Evolutionary conservation across 1,140 invertebrate genomes (phyloP).

Genomic region (Epicauta chinensis): DNA sequence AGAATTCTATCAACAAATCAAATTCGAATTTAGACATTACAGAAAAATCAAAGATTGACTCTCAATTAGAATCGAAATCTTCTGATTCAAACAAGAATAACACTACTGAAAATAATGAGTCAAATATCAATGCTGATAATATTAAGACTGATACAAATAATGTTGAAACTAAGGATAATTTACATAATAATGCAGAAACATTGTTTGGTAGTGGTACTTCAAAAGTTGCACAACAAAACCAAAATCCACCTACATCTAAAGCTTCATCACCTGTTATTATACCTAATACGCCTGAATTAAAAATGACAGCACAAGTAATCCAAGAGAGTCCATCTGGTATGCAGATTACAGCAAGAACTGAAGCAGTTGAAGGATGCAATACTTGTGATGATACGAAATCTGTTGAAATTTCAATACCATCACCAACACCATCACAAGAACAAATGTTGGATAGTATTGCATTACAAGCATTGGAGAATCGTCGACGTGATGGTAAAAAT

Average conservation of each 20-base stretch:
- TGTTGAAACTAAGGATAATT: conserved; percentile 8
- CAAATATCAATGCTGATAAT: background rate
- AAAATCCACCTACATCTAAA: conserved; percentile 29
- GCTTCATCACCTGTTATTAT: conserved; percentile 32
- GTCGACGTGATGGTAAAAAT: conserved; percentile 42
- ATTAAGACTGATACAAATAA: conserved; percentile 7
- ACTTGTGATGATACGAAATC: conserved; percentile 51
- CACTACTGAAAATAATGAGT: background rate
- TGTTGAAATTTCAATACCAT: conserved; percentile 54
- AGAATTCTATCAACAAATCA: conserved; percentile 35
- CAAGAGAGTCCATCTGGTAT: conserved; percentile 27
- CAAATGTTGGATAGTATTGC: conserved; percentile 54
- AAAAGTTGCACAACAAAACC: conserved; percentile 19
- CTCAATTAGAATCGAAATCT: conserved; percentile 11
- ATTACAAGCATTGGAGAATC: conserved; percentile 47
- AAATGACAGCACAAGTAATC: conserved; percentile 40
- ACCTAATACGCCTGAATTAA: conserved; percentile 36
- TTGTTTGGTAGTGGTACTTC: background rate
- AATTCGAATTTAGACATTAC: conserved; percentile 11
- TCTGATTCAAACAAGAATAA: conserved; percentile 10
- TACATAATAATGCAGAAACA: no score
- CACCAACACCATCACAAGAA: conserved; percentile 54
- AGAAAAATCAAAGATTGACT: no score
- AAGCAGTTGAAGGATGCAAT: conserved; percentile 32
- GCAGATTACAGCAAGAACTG: conserved; percentile 29